A percentile compares a stretch with the other conserved stretches of the same genome.
These are phyloP conservation scores for Ataeniobius toweri DNA, from an alignment of 2,797 vertebrate genomes.

Conservation along the genomic window DNA sequence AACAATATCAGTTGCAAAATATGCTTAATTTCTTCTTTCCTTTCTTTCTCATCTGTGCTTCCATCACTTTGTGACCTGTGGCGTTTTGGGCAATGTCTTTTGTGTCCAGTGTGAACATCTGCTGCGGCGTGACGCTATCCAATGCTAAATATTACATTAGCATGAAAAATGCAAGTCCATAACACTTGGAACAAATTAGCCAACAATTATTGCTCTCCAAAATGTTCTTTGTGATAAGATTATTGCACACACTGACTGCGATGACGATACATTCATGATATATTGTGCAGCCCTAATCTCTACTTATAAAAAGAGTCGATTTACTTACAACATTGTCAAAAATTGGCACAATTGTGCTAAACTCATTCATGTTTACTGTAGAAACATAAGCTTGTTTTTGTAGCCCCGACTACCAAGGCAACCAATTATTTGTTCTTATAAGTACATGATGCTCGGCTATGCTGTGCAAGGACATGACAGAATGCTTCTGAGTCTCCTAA, in stretches of 20 bases:
- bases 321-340: constrained; percentile 36
- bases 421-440: constrained; percentile 73
- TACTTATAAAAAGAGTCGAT: constrained; percentile 5
- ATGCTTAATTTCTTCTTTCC: not conserved
- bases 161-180: not conserved
- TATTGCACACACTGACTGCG: constrained; percentile 5
- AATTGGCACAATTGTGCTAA: constrained; percentile 18
- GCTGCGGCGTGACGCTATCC: not conserved
- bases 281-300: not conserved
- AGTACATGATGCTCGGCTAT: constrained; percentile 72
- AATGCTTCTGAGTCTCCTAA: constrained; percentile 79
- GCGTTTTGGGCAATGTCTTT: not conserved
- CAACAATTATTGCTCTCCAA: not conserved
- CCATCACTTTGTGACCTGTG: not conserved
- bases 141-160: not conserved
- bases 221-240: not conserved
- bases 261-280: not conserved
- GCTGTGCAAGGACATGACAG: constrained; percentile 70
- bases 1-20: not conserved
- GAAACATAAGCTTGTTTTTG: constrained; percentile 34
- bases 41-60: not conserved
- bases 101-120: not conserved
- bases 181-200: not conserved
- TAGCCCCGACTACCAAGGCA: constrained; percentile 50
- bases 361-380: constrained; percentile 17